Conservation (phyloP, 1,140 invertebrate species). For the Odontomachus brunneus region DNA sequence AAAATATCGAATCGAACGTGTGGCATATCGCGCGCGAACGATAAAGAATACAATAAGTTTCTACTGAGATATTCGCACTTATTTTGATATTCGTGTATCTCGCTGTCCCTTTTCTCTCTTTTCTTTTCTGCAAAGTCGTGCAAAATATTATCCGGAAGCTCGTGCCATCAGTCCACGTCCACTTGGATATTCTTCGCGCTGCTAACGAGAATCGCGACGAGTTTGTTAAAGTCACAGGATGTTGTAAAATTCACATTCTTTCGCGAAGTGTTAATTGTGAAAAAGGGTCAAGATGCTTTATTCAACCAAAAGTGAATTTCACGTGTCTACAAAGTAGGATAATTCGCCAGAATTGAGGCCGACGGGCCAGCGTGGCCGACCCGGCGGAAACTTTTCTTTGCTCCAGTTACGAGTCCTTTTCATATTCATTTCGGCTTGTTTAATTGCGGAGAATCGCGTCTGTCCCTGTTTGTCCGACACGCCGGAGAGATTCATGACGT, state of each 20-base stretch:
- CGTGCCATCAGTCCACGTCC: not conserved
- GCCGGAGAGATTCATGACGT: slow-evolving; percentile 50
- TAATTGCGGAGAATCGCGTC: slow-evolving; percentile 54
- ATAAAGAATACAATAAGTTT: not conserved
- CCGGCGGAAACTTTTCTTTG: slow-evolving; percentile 48
- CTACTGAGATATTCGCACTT: not conserved
- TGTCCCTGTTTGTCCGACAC: slow-evolving; percentile 55
- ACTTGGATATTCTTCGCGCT: not conserved
- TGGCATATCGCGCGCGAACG: not conserved
- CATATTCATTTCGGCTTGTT: slow-evolving; percentile 59
- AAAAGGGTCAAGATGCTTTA: slow-evolving; percentile 4
- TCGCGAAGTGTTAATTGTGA: slow-evolving; percentile 26
- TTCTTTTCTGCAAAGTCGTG: not conserved
- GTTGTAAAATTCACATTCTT: not conserved
- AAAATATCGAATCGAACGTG: no score
- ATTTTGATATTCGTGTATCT: not conserved
- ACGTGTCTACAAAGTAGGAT: slow-evolving; percentile 33
- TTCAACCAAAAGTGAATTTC: slow-evolving; percentile 36
- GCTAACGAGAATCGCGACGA: slow-evolving; percentile 26
- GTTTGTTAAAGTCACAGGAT: slow-evolving; percentile 17
- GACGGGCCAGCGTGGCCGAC: slow-evolving; percentile 11
- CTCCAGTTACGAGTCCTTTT: slow-evolving; percentile 47
- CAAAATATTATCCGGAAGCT: slow-evolving; percentile 3
- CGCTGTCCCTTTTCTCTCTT: not conserved
- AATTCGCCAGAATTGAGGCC: slow-evolving; percentile 42